phyloP scores from a whole-genome alignment of 2,113 vertebrate species.

The Zeus faber region DNA sequence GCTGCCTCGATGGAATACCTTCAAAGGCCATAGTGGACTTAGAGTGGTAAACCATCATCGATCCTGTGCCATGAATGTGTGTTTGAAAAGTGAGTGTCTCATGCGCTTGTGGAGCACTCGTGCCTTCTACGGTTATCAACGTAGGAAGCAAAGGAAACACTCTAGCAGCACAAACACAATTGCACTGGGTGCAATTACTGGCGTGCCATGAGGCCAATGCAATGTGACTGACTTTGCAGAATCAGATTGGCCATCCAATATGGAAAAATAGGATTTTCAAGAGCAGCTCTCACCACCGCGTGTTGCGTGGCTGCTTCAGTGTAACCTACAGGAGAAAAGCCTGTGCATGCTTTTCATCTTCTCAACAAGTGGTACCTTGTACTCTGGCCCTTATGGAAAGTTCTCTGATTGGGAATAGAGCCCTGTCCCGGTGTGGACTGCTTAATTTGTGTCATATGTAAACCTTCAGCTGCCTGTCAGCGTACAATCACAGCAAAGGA shows the following conservation, averaged over 20 bases:
- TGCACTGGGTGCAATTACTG: neutral
- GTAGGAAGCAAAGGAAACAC: neutral
- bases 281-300: conserved; percentile 40
- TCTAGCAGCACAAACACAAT: neutral
- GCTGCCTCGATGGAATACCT: conserved; percentile 19
- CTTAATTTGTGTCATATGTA: conserved; percentile 56
- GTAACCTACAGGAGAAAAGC: conserved; percentile 37
- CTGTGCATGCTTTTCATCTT: conserved; percentile 36
- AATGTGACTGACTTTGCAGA: conserved; percentile 6
- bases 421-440: conserved; percentile 28
- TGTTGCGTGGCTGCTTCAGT: conserved; percentile 44
- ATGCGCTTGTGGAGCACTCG: conserved; percentile 17
- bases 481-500: no score
- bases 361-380: conserved; percentile 66
- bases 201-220: conserved; percentile 8
- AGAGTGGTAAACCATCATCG: conserved; percentile 17
- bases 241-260: conserved; percentile 20
- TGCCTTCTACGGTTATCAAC: conserved; percentile 27
- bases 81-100: conserved; percentile 40
- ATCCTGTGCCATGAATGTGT: conserved; percentile 31
- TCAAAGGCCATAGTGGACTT: conserved; percentile 31
- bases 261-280: conserved; percentile 29
- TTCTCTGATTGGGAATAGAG: conserved; percentile 52
- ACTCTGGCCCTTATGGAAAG: conserved; percentile 53
- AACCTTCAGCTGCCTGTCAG: no score